Conservation (phyloP, 2,113 vertebrate species). For the Drymodes brunneopygia region DNA sequence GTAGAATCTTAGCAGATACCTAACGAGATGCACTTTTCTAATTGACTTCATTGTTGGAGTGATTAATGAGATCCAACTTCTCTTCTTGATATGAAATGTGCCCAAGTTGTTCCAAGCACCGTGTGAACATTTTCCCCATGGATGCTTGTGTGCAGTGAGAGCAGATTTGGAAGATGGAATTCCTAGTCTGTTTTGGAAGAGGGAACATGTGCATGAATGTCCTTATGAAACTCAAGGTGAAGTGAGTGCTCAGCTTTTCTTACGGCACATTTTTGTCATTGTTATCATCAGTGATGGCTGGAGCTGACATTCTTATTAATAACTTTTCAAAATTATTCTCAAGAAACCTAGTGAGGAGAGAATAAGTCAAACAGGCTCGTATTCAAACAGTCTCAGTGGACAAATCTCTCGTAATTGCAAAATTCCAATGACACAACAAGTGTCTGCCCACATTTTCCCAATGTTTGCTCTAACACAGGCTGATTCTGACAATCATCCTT, state of each 20-base stretch:
- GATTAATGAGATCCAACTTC: constrained; percentile 26
- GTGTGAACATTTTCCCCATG: neutral
- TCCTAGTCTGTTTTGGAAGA: neutral
- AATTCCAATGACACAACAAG: neutral
- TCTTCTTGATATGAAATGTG: neutral
- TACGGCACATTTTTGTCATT: neutral
- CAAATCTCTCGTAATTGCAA: neutral
- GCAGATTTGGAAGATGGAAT: neutral
- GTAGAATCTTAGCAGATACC: constrained; percentile 9
- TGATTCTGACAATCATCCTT: neutral
- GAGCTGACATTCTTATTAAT: constrained; percentile 1
- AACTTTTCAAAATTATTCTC: constrained; percentile 1
- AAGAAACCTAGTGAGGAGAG: neutral
- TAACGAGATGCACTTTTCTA: constrained; percentile 34
- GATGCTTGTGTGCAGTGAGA: neutral
- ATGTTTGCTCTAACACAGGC: neutral
- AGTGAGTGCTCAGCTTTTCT: neutral
- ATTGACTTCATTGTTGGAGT: constrained; percentile 21
- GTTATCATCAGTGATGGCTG: neutral
- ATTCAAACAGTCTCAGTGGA: neutral
- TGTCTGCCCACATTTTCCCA: neutral
- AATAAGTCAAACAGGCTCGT: neutral
- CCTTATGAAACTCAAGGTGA: constrained; percentile 2
- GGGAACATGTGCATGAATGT: neutral
- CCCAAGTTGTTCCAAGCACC: neutral